Evolutionary conservation across 1,140 invertebrate species (phyloP).

Genomic region (Dryas iulia): DNA sequence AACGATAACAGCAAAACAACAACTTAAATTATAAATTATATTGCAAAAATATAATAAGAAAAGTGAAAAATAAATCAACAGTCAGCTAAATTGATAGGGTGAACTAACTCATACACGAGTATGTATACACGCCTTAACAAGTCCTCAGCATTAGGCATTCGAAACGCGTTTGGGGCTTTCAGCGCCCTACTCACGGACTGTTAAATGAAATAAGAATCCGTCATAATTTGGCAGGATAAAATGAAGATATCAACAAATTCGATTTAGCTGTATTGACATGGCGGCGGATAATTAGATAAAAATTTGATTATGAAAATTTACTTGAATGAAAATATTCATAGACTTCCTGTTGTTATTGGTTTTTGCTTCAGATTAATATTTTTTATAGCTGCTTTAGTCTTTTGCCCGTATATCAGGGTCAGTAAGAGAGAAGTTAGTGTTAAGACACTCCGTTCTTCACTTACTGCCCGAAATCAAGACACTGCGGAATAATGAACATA

Average conservation of each 20-base stretch:
- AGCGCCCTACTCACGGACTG: constrained; percentile 49
- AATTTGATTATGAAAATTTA: background rate
- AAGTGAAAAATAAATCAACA: background rate
- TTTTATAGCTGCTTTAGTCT: too few species aligned
- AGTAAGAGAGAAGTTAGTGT: too few species aligned
- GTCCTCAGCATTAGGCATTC: constrained; percentile 52
- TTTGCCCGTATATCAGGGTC: too few species aligned
- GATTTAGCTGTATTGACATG: constrained; percentile 19
- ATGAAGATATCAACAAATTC: constrained; percentile 39
- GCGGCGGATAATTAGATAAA: constrained; percentile 2
- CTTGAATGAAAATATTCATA: background rate
- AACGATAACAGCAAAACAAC: background rate
- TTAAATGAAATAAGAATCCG: constrained; percentile 62
- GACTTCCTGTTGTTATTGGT: too few species aligned
- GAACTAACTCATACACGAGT: background rate
- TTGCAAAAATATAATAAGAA: background rate
- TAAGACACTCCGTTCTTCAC: too few species aligned
- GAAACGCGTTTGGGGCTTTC: constrained; percentile 41
- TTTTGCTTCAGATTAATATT: background rate
- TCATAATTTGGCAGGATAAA: constrained; percentile 56
- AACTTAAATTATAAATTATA: background rate
- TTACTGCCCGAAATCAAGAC: too few species aligned
- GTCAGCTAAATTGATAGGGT: background rate
- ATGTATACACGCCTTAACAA: constrained; percentile 2
- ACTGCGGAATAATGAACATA: too few species aligned